A percentile compares a stretch with the other conserved stretches of the same genome.
phyloP scores from a whole-genome alignment of 2,888 invertebrate genomes.

The Agonopterix subpropinquella region DNA sequence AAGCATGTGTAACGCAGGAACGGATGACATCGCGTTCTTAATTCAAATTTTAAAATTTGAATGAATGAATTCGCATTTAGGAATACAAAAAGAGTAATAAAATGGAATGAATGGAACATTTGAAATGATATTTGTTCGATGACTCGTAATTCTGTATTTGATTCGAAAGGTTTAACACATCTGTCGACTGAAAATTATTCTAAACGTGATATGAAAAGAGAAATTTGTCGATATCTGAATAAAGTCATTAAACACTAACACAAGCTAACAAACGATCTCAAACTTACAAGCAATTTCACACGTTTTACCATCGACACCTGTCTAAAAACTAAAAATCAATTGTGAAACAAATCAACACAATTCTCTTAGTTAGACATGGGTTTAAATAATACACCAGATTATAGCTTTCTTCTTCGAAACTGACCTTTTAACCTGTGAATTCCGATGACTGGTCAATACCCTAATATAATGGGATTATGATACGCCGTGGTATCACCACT shows the following conservation, averaged over 20 bases:
- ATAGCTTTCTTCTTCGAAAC: conserved; percentile 40
- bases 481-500: conserved; percentile 11
- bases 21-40: conserved; percentile 52
- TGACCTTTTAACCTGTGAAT: conserved; percentile 42
- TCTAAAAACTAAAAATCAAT: background rate
- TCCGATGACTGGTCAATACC: conserved; percentile 51
- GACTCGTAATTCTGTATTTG: conserved; percentile 21
- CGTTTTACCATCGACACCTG: background rate
- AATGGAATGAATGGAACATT: conserved; percentile 20
- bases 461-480: conserved; percentile 44
- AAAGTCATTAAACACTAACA: background rate
- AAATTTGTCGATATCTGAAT: too few species aligned
- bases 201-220: too few species aligned
- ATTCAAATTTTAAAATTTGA: conserved; percentile 49
- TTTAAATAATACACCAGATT: conserved; percentile 51
- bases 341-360: conserved; percentile 9
- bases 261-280: background rate
- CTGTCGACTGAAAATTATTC: background rate
- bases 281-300: conserved; percentile 1
- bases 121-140: conserved; percentile 13
- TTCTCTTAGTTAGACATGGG: conserved; percentile 25
- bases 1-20: conserved; percentile 6
- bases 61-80: conserved; percentile 47
- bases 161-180: conserved; percentile 7
- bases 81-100: conserved; percentile 25